Evolutionary conservation across 2,113 vertebrate species (phyloP).

Genomic region (Gadus macrocephalus): DNA sequence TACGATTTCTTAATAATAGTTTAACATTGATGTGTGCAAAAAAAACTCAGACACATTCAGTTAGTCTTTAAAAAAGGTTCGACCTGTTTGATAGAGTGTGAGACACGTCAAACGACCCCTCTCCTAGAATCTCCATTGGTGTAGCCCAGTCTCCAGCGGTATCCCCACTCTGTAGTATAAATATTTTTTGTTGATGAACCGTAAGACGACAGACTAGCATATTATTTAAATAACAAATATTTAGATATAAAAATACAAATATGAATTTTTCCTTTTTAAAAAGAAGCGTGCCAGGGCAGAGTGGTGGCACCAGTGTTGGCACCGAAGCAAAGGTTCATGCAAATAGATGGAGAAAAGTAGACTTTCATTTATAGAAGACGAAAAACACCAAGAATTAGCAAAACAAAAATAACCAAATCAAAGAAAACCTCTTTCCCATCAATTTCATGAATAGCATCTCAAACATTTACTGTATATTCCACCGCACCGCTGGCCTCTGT

Average conservation of each 20-base stretch:
- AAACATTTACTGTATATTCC: slow-evolving; percentile 48
- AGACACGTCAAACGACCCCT: slow-evolving; percentile 56
- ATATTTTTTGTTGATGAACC: slow-evolving; percentile 78
- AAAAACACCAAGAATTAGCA: slow-evolving; percentile 55
- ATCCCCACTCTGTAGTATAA: slow-evolving; percentile 71
- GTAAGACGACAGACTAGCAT: slow-evolving; percentile 84
- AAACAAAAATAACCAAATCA: slow-evolving; percentile 60
- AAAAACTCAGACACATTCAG: slow-evolving; percentile 78
- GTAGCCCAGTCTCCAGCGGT: slow-evolving; percentile 58
- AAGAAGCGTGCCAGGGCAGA: slow-evolving; percentile 86
- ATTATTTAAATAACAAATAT: slow-evolving; percentile 91
- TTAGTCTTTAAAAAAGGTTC: slow-evolving; percentile 75
- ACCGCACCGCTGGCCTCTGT: slow-evolving; percentile 52
- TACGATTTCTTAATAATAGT: slow-evolving; percentile 81
- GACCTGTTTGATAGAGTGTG: slow-evolving; percentile 65
- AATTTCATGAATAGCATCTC: slow-evolving; percentile 50
- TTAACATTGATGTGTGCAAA: slow-evolving; percentile 85
- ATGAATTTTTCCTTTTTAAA: slow-evolving; percentile 83
- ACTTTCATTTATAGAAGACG: slow-evolving; percentile 45
- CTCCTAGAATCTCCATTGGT: slow-evolving; percentile 44
- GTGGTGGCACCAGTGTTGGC: slow-evolving; percentile 78
- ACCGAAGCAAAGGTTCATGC: slow-evolving; percentile 86
- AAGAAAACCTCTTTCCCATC: slow-evolving; percentile 46
- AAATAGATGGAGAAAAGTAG: slow-evolving; percentile 81
- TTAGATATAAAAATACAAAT: slow-evolving; percentile 98